Conservation (phyloP, 2,888 invertebrate genomes). For the Aphodius granarius region DNA sequence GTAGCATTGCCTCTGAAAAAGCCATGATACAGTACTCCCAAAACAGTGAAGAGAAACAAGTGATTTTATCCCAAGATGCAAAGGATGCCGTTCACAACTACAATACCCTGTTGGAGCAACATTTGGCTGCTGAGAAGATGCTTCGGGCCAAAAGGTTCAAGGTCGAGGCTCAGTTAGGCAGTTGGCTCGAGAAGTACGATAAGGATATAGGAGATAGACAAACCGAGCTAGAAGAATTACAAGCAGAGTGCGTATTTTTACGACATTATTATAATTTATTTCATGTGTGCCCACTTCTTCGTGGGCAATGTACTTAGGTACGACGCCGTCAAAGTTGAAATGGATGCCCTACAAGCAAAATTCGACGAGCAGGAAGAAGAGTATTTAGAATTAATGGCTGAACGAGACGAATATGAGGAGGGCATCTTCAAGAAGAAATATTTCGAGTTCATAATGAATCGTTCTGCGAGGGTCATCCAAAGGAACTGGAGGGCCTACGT, state of each 20-base stretch:
- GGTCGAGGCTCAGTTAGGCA: constrained; percentile 60
- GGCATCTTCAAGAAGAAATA: constrained; percentile 58
- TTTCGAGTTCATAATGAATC: constrained; percentile 37
- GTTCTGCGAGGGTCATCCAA: constrained; percentile 50
- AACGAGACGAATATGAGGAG: constrained; percentile 61
- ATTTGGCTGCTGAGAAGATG: constrained; percentile 59
- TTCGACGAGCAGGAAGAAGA: constrained; percentile 59
- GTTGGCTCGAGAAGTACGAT: constrained; percentile 64
- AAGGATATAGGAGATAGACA: constrained; percentile 63
- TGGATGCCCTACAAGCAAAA: constrained; percentile 55
- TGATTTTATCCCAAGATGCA: constrained; percentile 58
- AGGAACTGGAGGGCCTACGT: constrained; percentile 43
- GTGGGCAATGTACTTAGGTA: constrained; percentile 47
- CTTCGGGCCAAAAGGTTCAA: constrained; percentile 60
- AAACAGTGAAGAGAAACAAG: constrained; percentile 54
- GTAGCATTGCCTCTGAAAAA: constrained; percentile 41
- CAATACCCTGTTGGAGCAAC: constrained; percentile 52
- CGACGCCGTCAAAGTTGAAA: constrained; percentile 55
- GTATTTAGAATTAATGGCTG: constrained; percentile 60
- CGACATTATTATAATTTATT: no score
- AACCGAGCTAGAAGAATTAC: constrained; percentile 57
- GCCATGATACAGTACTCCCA: constrained; percentile 59
- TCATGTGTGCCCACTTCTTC: no score
- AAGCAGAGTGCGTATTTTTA: constrained; percentile 40
- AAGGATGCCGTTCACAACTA: constrained; percentile 53